Percentiles rank a stretch among this genome's conserved stretches.
These are phyloP conservation scores for Drosophila albomicans DNA, from an alignment of 1,140 invertebrate species.

Conservation along the genomic window DNA sequence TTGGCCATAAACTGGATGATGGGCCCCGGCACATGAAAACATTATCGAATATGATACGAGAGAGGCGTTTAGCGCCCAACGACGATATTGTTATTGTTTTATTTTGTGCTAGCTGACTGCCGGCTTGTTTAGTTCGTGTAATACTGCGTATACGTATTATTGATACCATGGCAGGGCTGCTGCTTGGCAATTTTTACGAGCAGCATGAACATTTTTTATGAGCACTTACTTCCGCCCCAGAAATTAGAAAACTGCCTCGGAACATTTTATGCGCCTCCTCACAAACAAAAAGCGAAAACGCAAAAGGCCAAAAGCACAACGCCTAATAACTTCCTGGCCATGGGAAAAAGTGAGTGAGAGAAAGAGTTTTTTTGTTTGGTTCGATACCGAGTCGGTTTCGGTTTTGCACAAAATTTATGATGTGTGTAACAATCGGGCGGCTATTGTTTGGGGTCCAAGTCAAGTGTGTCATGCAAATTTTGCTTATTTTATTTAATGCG, in stretches of 20 bases:
- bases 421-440: constrained; percentile 75
- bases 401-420: constrained; percentile 69
- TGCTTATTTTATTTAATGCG: constrained; percentile 71
- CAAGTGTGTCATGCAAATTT: constrained; percentile 73
- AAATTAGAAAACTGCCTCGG: constrained; percentile 78
- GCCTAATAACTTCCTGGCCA: constrained; percentile 52
- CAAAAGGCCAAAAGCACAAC: background rate
- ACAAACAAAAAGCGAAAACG: background rate
- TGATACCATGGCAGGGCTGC: constrained; percentile 14
- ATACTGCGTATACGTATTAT: constrained; percentile 41
- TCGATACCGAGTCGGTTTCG: background rate
- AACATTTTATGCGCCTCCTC: constrained; percentile 57
- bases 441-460: constrained; percentile 52
- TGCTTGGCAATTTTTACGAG: constrained; percentile 58
- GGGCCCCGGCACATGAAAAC: constrained; percentile 53
- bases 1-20: constrained; percentile 59
- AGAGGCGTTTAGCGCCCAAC: constrained; percentile 54
- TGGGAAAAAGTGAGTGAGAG: background rate
- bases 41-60: constrained; percentile 70
- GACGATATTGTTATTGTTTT: constrained; percentile 53
- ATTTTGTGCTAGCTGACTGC: background rate
- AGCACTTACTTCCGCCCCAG: constrained; percentile 83
- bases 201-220: constrained; percentile 77
- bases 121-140: background rate
- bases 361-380: constrained; percentile 43